Evolutionary conservation across 2,888 invertebrate species (phyloP).

Genomic region (Ophion costatus): DNA sequence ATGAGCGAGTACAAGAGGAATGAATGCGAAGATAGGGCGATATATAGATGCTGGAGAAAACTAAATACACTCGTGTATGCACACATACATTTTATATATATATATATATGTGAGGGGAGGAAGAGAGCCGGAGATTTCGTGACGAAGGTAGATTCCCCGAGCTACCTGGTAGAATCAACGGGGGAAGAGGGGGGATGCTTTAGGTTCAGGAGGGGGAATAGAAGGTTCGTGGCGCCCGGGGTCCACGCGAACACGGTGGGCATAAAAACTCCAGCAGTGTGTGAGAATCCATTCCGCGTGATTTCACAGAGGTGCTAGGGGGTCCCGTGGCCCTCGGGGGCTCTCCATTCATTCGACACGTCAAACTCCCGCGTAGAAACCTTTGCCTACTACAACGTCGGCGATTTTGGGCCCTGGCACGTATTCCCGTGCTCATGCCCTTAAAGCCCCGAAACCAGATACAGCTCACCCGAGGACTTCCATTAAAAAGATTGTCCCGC

Average conservation of each 20-base stretch:
- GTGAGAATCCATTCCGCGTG: conserved; percentile 82
- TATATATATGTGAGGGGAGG: conserved; percentile 19
- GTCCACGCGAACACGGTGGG: conserved; percentile 77
- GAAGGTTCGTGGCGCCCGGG: conserved; percentile 69
- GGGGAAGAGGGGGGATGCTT: conserved; percentile 21
- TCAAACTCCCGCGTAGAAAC: conserved; percentile 60
- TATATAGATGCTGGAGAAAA: conserved; percentile 36
- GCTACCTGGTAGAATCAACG: conserved; percentile 55
- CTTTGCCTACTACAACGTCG: conserved; percentile 25
- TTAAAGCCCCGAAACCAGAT: conserved; percentile 20
- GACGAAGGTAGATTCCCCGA: conserved; percentile 19
- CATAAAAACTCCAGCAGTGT: conserved; percentile 80
- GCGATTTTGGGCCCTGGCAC: conserved; percentile 28
- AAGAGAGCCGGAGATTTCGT: conserved; percentile 35
- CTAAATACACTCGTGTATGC: conserved; percentile 3
- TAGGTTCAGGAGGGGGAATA: background rate
- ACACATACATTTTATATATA: background rate
- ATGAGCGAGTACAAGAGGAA: conserved; percentile 2
- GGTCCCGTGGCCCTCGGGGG: conserved; percentile 40
- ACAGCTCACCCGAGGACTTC: conserved; percentile 26
- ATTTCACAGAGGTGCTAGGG: conserved; percentile 77
- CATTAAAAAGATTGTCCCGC: conserved; percentile 31
- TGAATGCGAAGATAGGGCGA: conserved; percentile 20
- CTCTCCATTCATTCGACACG: conserved; percentile 54
- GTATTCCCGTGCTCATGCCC: background rate